Percentiles rank a stretch among this genome's conserved stretches.
phyloP scores from a whole-genome alignment of 1,140 invertebrate species.

The Zophobas morio region DNA sequence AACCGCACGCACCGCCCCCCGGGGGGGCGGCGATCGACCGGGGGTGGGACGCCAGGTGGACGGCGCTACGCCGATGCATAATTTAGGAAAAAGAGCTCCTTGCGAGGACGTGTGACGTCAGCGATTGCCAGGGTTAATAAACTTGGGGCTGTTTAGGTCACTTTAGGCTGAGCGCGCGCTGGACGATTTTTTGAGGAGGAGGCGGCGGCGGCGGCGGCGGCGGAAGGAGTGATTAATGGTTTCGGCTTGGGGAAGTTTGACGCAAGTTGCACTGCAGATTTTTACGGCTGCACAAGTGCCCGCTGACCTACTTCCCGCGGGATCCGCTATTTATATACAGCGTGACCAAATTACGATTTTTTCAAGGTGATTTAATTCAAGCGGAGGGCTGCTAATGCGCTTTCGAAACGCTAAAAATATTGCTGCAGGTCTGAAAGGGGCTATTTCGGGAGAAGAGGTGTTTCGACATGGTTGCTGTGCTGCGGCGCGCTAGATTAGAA shows the following conservation, averaged over 20 bases:
- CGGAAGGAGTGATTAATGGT: background rate
- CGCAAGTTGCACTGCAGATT: background rate
- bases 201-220: background rate
- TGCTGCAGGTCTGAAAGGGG: too few species aligned
- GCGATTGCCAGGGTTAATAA: slow-evolving; percentile 6
- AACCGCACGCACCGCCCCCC: too few species aligned
- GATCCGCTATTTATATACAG: background rate
- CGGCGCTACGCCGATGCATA: background rate
- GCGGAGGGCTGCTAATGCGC: too few species aligned
- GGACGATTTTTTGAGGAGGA: background rate
- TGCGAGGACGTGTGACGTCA: too few species aligned
- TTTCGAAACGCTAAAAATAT: too few species aligned
- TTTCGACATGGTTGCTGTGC: too few species aligned
- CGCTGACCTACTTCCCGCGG: background rate
- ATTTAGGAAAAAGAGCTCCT: background rate
- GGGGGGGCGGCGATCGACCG: too few species aligned
- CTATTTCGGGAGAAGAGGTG: too few species aligned
- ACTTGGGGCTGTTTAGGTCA: background rate
- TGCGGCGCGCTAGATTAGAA: too few species aligned
- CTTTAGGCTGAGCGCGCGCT: too few species aligned
- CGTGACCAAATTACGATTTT: background rate
- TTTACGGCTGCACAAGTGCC: background rate
- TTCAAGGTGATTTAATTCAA: too few species aligned
- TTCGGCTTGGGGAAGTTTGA: background rate
- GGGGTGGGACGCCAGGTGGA: too few species aligned